Evolutionary conservation across 1,140 invertebrate species (phyloP).

Genomic region (Cataglyphis hispanica): DNA sequence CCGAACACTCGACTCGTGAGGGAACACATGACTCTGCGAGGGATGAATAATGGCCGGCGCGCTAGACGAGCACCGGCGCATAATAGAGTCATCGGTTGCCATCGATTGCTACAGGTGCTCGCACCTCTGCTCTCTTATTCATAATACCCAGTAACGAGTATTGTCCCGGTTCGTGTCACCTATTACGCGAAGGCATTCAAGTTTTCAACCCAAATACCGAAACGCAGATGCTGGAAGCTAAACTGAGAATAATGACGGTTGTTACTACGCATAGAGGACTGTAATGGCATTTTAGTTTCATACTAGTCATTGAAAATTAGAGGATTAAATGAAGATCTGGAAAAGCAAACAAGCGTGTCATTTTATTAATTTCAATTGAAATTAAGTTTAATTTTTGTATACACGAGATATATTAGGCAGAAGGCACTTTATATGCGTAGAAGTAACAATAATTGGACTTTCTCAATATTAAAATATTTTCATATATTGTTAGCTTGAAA

Average conservation of each 20-base stretch:
- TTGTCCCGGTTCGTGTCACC: slow-evolving; percentile 8
- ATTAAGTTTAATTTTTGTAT: slow-evolving; percentile 24
- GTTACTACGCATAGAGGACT: neutral
- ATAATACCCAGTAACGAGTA: neutral
- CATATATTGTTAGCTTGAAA: slow-evolving; percentile 18
- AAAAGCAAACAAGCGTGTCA: neutral
- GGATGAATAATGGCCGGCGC: slow-evolving; percentile 52
- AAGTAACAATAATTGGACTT: slow-evolving; percentile 25
- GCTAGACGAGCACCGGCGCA: slow-evolving; percentile 38
- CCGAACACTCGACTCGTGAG: slow-evolving; percentile 49
- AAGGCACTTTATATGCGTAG: neutral
- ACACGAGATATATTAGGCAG: slow-evolving; percentile 21
- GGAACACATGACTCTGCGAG: slow-evolving; percentile 60
- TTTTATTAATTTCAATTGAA: slow-evolving; percentile 42
- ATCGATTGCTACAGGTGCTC: slow-evolving; percentile 48
- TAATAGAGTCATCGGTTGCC: slow-evolving; percentile 54
- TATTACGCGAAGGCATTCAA: slow-evolving; percentile 23
- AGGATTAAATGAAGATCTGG: neutral
- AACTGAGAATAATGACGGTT: slow-evolving; percentile 38
- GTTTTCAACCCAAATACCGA: slow-evolving; percentile 2
- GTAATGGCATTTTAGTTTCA: slow-evolving; percentile 11
- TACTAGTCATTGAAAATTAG: slow-evolving; percentile 23
- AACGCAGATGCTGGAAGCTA: neutral
- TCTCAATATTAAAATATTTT: slow-evolving; percentile 38
- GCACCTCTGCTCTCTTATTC: slow-evolving; percentile 32